Evolutionary conservation across 92 coral and sea anemone species (phyloP).

Genomic region (Muricea muricata): DNA sequence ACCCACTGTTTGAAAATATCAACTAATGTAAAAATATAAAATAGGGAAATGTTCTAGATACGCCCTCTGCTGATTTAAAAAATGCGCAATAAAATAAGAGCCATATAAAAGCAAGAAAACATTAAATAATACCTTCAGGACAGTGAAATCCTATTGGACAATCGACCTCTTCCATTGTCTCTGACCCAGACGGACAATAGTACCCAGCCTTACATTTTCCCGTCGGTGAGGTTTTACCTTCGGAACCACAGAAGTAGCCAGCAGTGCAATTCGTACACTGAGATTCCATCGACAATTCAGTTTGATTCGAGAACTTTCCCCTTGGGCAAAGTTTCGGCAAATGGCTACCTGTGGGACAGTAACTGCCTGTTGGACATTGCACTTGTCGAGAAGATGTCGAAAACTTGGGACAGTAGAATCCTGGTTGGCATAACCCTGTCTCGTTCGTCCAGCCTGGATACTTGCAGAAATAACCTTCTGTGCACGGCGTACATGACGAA

Average conservation of each 20-base stretch:
- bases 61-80: too few species aligned
- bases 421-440: constrained; percentile 81
- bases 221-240: constrained; percentile 74
- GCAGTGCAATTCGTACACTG: constrained; percentile 92
- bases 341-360: constrained; percentile 86
- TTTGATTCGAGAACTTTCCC: constrained; percentile 86
- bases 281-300: constrained; percentile 77
- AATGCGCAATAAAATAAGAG: too few species aligned
- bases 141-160: constrained; percentile 95
- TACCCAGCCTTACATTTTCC: constrained; percentile 87
- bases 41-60: too few species aligned
- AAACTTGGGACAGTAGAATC: constrained; percentile 77
- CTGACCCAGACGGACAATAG: constrained; percentile 89
- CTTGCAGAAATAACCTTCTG: constrained; percentile 86
- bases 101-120: too few species aligned
- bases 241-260: constrained; percentile 80
- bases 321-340: constrained; percentile 78
- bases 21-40: too few species aligned
- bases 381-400: constrained; percentile 64
- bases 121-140: constrained; percentile 75
- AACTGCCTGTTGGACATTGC: constrained; percentile 84
- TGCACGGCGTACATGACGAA: constrained; percentile 83
- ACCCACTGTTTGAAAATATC: too few species aligned
- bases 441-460: constrained; percentile 78
- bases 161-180: constrained; percentile 68